These are phyloP conservation scores for Nomada ruficornis DNA, from an alignment of 2,888 invertebrate species.

Conservation along the genomic window DNA sequence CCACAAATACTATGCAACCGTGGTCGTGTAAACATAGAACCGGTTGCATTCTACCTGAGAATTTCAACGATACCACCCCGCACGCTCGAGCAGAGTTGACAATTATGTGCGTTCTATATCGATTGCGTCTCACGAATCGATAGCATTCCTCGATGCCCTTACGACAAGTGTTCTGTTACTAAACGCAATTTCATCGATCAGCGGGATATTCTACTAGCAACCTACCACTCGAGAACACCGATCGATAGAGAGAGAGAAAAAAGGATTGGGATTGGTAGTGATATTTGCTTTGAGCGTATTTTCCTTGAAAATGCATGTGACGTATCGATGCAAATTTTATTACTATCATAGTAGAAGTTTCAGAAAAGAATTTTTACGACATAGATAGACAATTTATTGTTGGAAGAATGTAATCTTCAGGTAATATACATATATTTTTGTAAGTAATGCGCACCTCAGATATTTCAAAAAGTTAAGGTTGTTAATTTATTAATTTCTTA, in stretches of 20 bases:
- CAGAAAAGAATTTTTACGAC: too few species aligned
- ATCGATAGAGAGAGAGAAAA: not conserved
- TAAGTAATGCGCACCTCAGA: too few species aligned
- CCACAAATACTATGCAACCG: constrained; percentile 9
- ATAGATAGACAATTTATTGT: too few species aligned
- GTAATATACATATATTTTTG: too few species aligned
- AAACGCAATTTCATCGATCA: constrained; percentile 21
- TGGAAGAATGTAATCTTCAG: too few species aligned
- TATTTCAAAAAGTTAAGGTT: too few species aligned
- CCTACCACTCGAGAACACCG: not conserved
- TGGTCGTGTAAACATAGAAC: not conserved
- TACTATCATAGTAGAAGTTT: not conserved
- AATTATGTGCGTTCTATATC: constrained; percentile 3
- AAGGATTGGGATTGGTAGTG: not conserved
- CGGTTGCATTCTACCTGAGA: not conserved
- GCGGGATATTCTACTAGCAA: not conserved
- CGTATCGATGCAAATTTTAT: not conserved
- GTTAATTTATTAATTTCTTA: too few species aligned
- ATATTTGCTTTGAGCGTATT: not conserved
- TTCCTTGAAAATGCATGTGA: not conserved
- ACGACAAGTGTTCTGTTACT: constrained; percentile 6
- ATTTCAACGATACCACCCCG: constrained; percentile 1
- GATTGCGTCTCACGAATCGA: constrained; percentile 4
- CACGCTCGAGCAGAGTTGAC: not conserved
- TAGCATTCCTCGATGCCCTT: constrained; percentile 27